phyloP scores from a whole-genome alignment of 1,140 invertebrate genomes.

The Rhopalosiphum maidis region DNA sequence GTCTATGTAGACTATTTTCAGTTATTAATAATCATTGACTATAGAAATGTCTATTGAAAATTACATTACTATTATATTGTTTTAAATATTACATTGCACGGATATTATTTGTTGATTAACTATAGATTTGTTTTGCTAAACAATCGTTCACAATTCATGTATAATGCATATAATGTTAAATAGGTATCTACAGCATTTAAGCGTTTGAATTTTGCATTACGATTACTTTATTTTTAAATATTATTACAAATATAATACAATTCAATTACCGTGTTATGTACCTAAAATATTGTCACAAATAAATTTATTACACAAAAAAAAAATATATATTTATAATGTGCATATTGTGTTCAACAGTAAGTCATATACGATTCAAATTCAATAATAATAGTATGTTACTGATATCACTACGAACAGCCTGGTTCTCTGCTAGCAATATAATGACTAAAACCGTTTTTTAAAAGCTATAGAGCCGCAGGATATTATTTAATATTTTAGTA shows the following conservation, averaged over 20 bases:
- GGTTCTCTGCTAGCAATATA: too few relatives aligned
- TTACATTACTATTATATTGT: conserved; percentile 21
- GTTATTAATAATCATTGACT: conserved; percentile 1
- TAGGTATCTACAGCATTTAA: too few relatives aligned
- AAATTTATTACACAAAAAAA: neutral
- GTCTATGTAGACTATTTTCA: neutral
- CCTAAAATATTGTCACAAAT: too few relatives aligned
- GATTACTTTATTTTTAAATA: too few relatives aligned
- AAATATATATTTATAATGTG: neutral
- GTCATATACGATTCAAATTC: too few relatives aligned
- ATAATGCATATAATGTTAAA: too few relatives aligned
- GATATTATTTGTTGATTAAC: neutral
- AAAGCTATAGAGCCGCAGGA: neutral
- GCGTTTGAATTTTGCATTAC: too few relatives aligned
- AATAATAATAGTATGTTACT: neutral
- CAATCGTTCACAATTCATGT: neutral
- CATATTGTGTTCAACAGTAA: neutral
- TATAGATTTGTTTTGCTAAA: neutral
- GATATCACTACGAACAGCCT: neutral
- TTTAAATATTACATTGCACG: neutral
- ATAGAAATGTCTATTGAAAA: neutral
- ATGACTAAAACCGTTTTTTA: neutral
- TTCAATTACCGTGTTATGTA: too few relatives aligned
- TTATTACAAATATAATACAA: too few relatives aligned
- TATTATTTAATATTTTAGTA: neutral